phyloP scores from a whole-genome alignment of 2,797 vertebrate species.

The Thaleichthys pacificus region DNA sequence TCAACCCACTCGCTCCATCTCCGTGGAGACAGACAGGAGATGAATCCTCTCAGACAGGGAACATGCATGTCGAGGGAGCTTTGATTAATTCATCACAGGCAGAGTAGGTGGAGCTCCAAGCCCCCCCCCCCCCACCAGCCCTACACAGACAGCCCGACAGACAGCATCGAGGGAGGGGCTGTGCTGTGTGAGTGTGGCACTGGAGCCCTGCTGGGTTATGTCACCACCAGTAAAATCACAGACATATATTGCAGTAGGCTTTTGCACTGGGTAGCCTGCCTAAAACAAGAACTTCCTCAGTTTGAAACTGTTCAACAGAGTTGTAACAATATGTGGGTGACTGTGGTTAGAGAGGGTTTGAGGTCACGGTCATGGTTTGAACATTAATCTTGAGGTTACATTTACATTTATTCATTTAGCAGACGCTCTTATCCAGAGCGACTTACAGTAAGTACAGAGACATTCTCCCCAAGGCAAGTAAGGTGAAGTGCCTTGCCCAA shows the following conservation, averaged over 20 bases:
- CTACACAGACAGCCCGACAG: conserved; percentile 5
- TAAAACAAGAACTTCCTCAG: background rate
- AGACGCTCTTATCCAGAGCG: no score
- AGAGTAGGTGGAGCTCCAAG: background rate
- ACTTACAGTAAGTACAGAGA: no score
- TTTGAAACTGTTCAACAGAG: background rate
- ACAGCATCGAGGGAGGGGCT: conserved; percentile 9
- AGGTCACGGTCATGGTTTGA: no score
- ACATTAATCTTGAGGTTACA: no score
- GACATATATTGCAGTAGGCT: background rate
- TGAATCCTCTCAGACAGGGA: background rate
- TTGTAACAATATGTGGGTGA: background rate
- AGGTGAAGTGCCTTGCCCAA: no score
- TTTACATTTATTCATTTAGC: no score
- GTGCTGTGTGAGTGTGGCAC: background rate
- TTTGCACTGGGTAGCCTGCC: background rate
- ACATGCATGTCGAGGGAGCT: background rate
- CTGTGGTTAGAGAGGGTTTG: no score
- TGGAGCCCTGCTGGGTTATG: conserved; percentile 26
- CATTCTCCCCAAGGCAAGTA: no score
- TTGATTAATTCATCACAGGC: background rate
- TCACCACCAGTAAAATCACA: conserved; percentile 25
- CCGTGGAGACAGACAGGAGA: background rate
- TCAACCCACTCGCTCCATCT: background rate
- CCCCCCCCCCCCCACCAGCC: background rate